Evolutionary conservation across 2,888 invertebrate genomes (phyloP).

Genomic region (Omphaloscelis lunosa): DNA sequence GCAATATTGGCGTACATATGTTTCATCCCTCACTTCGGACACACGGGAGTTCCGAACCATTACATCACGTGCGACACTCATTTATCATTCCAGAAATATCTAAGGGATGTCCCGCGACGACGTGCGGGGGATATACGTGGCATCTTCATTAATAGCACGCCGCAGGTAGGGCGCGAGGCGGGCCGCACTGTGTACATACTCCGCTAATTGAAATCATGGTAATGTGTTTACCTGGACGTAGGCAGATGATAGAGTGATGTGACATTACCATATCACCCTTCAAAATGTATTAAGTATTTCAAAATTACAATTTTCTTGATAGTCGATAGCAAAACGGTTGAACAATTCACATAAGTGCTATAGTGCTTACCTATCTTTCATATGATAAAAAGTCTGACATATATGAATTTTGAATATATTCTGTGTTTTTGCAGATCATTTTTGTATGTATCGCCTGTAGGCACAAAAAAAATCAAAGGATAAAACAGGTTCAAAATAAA

Average conservation of each 20-base stretch:
- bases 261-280: slow-evolving; percentile 32
- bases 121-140: slow-evolving; percentile 68
- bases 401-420: slow-evolving; percentile 5
- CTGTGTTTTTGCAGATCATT: slow-evolving; percentile 44
- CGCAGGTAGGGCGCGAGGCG: slow-evolving; percentile 62
- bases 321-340: slow-evolving; percentile 9
- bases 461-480: slow-evolving; percentile 46
- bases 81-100: slow-evolving; percentile 83
- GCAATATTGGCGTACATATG: slow-evolving; percentile 66
- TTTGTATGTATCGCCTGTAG: slow-evolving; percentile 25
- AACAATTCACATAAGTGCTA: neutral
- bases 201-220: slow-evolving; percentile 73
- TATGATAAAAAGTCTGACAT: slow-evolving; percentile 5
- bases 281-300: slow-evolving; percentile 21
- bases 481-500: slow-evolving; percentile 49
- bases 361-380: neutral
- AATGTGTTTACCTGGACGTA: slow-evolving; percentile 65
- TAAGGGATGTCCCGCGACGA: slow-evolving; percentile 73
- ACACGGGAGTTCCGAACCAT: slow-evolving; percentile 72
- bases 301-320: slow-evolving; percentile 19
- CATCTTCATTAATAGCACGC: slow-evolving; percentile 75
- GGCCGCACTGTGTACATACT: slow-evolving; percentile 61
- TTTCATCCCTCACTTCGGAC: slow-evolving; percentile 68
- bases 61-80: slow-evolving; percentile 80
- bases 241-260: slow-evolving; percentile 59